Percentiles rank a stretch among this genome's conserved stretches.
Conservation (phyloP, 2,797 vertebrate genomes). For the Ateles fusciceps region DNA sequence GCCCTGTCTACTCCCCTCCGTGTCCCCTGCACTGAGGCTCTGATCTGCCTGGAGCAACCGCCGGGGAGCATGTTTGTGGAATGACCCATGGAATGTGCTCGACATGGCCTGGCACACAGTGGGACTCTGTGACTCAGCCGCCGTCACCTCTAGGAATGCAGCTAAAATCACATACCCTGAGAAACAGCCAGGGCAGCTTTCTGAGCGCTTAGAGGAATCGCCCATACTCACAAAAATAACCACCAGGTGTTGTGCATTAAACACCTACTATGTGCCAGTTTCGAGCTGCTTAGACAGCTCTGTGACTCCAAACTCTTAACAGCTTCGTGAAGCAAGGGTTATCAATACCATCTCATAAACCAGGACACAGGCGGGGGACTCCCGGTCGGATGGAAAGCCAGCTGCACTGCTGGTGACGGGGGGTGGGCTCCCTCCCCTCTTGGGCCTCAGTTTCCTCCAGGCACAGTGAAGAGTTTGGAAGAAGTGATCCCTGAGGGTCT, state of each 20-base stretch:
- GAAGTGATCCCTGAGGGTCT: not conserved
- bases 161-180: not conserved
- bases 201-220: not conserved
- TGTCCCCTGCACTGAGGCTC: not conserved
- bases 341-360: not conserved
- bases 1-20: not conserved
- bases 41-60: not conserved
- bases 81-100: not conserved
- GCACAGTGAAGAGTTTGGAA: not conserved
- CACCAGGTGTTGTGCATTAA: rapidly evolving
- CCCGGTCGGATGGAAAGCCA: not conserved
- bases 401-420: not conserved
- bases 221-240: rapidly evolving
- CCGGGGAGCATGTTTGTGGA: not conserved
- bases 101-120: rapidly evolving
- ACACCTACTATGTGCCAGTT: not conserved
- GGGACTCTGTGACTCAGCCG: not conserved
- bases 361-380: not conserved
- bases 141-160: not conserved
- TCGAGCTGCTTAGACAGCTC: not conserved
- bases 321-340: not conserved
- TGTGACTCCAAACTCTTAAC: not conserved
- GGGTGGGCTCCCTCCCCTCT: not conserved
- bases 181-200: not conserved
- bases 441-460: not conserved